Evolutionary conservation across 2,888 invertebrate genomes (phyloP), one percentile per base, ranked within the genome.

Genomic region (Catotricha subobsoleta): DNA sequence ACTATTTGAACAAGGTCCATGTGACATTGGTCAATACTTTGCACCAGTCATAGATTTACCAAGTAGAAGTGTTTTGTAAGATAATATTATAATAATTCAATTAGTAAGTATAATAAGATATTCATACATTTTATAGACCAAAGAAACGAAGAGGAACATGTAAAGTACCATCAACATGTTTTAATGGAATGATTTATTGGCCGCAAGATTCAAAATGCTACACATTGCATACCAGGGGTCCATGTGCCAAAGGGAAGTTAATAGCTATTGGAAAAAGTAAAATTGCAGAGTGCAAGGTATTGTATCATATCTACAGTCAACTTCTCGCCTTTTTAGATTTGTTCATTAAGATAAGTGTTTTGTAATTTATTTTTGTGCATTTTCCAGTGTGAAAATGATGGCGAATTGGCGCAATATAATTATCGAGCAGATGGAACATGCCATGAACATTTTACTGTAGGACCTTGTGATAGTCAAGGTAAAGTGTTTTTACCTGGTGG

Each of bases 141-240:
- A 65, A 61, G 47, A 55, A 65, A 51, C 74, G 80, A 19, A 76
- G 78, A 69, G 86, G 84, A 34, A 70, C 69, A 51, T 86, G 86
- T 56, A 70, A 73, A 51, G 67, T 70, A 34, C 71, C 76, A 1
- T 70, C 72, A 52, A 60, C 66, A 8, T 86, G 84, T 49, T 62
- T 68, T 0, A 70, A 72, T 42, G 67, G 68, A 39, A 69, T 79
- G 59, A 57, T 81, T 35, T 82, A 72, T 58, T 86, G 83, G 83
- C 81, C 86, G 0, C 68, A 69, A 40, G 79, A 80, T 48, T 74
- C 72, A 23, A 73, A 74, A 48, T 87, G 87, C 58, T 82, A 84
- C 62, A 69, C 72, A 46, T 65, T 69, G 45, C 66, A 74, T 43
- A 75, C 73, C 2, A 73, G 72, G 55, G 86, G 86, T 0, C 84